Evolutionary conservation across 2,113 vertebrate species (phyloP).

Genomic region (Etia nguti): DNA sequence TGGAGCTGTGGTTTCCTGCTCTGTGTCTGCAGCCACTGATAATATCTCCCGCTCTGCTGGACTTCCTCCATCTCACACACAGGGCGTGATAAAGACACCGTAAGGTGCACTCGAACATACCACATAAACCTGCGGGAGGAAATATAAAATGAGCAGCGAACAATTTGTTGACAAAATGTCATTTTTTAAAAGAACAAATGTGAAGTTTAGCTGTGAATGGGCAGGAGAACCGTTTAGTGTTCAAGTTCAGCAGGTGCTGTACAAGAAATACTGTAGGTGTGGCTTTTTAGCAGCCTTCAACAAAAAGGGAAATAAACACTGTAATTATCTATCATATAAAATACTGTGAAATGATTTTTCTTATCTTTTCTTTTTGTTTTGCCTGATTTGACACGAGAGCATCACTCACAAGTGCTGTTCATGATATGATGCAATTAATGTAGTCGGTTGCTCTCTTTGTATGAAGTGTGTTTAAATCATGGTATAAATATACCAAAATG

Average conservation of each 20-base stretch:
- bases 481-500: neutral
- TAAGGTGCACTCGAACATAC: neutral
- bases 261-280: neutral
- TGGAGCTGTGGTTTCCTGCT: slow-evolving; percentile 58
- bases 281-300: neutral
- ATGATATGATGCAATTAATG: neutral
- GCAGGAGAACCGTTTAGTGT: neutral
- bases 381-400: neutral
- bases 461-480: neutral
- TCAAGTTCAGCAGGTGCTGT: neutral
- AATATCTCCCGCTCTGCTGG: slow-evolving; percentile 37
- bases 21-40: slow-evolving; percentile 44
- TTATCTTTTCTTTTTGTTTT: neutral
- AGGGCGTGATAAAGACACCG: neutral
- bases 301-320: neutral
- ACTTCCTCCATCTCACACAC: slow-evolving; percentile 29
- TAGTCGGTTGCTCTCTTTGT: neutral
- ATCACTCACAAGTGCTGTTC: neutral
- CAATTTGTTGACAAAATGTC: neutral
- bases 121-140: neutral
- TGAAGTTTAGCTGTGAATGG: neutral
- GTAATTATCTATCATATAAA: neutral
- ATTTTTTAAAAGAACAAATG: neutral
- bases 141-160: neutral
- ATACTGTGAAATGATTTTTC: neutral